A percentile compares a stretch with the other conserved stretches of the same genome.
phyloP scores from a whole-genome alignment of 2,113 vertebrate genomes.

The Scophthalmus maximus region DNA sequence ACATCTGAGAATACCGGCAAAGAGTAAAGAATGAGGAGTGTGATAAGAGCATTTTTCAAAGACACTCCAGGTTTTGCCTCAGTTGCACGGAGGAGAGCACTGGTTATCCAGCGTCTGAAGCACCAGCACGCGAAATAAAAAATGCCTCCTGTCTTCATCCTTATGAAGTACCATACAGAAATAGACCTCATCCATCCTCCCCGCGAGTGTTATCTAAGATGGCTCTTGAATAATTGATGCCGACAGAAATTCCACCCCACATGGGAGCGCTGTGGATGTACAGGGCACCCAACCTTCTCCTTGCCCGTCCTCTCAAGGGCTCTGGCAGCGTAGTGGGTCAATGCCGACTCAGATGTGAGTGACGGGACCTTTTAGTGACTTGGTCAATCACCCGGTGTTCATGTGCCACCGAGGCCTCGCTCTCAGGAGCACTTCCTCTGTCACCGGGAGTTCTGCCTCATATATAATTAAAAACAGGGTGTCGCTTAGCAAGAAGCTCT shows the following conservation, averaged over 20 bases:
- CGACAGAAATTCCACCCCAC: slow-evolving; percentile 79
- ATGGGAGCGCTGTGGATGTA: slow-evolving; percentile 68
- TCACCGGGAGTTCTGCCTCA: slow-evolving; percentile 69
- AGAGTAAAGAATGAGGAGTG: slow-evolving; percentile 46
- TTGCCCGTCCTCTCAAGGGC: slow-evolving; percentile 53
- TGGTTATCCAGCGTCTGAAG: slow-evolving; percentile 66
- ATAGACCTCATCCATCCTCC: slow-evolving; percentile 80
- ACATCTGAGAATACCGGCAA: slow-evolving; percentile 59
- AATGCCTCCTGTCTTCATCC: slow-evolving; percentile 77
- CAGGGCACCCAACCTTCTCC: slow-evolving; percentile 64
- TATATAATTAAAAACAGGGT: slow-evolving; percentile 74
- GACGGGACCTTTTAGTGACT: slow-evolving; percentile 65
- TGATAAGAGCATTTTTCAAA: slow-evolving; percentile 69
- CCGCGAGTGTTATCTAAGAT: slow-evolving; percentile 79
- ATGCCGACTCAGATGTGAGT: slow-evolving; percentile 64
- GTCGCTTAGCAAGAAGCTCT: slow-evolving; percentile 61
- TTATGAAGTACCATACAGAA: slow-evolving; percentile 82
- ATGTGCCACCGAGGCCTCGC: slow-evolving; percentile 40
- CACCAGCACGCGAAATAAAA: slow-evolving; percentile 71
- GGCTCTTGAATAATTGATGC: slow-evolving; percentile 81
- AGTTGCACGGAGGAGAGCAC: slow-evolving; percentile 49
- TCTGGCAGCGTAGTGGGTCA: slow-evolving; percentile 54
- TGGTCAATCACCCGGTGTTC: slow-evolving; percentile 69
- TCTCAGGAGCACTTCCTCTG: slow-evolving; percentile 53
- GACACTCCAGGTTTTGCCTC: slow-evolving; percentile 50